Conservation (phyloP, 2,113 vertebrate genomes). For the Arenaria interpres region DNA sequence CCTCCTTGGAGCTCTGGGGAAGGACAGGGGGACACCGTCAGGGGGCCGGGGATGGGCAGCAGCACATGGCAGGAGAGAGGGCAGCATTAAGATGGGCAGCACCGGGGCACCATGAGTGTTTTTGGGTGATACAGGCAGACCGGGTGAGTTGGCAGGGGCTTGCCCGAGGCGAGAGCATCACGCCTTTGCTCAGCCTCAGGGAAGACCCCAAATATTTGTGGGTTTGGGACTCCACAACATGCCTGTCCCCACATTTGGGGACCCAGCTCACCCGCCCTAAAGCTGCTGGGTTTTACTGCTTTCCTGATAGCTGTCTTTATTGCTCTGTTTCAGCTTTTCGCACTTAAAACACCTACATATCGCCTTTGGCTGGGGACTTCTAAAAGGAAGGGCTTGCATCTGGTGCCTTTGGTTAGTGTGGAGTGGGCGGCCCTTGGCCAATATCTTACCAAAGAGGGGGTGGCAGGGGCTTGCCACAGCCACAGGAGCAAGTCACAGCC, state of each 20-base stretch:
- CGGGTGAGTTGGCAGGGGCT: no score
- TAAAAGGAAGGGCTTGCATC: neutral
- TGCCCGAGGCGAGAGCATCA: neutral
- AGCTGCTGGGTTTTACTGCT: neutral
- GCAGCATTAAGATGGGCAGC: neutral
- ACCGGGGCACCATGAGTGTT: neutral
- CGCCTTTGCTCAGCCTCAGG: rapidly evolving
- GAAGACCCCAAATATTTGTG: neutral
- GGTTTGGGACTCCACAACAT: neutral
- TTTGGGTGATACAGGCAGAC: rapidly evolving
- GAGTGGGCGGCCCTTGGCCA: neutral
- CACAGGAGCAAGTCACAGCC: neutral
- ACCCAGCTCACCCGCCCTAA: neutral
- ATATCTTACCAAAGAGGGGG: rapidly evolving
- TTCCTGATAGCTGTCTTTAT: no score
- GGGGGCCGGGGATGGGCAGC: rapidly evolving
- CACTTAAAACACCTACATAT: neutral
- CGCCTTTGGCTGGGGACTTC: rapidly evolving
- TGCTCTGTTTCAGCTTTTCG: neutral
- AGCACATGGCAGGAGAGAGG: neutral
- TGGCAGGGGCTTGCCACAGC: neutral
- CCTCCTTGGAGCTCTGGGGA: slow-evolving; percentile 77
- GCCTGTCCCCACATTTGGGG: rapidly evolving
- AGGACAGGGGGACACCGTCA: neutral
- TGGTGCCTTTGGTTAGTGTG: neutral